These are phyloP conservation scores for Phocoena sinus DNA, from an alignment of 2,113 vertebrate species.

Conservation along the genomic window DNA sequence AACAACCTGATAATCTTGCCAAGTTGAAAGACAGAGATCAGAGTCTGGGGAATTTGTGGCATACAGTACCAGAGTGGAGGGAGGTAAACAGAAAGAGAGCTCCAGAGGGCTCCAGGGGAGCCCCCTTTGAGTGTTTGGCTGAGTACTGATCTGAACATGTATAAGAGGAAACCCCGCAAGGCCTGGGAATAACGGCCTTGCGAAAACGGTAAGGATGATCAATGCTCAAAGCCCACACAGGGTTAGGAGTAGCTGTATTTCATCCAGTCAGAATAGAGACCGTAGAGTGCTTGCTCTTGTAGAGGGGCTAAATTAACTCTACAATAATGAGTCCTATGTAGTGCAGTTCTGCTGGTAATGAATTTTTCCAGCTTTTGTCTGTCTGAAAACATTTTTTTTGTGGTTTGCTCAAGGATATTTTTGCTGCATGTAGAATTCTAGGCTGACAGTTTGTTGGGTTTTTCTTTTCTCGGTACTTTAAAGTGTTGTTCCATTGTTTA, in stretches of 20 bases:
- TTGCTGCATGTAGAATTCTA: neutral
- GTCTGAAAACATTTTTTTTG: neutral
- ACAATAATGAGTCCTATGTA: neutral
- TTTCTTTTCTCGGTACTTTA: neutral
- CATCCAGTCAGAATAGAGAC: neutral
- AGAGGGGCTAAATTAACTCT: neutral
- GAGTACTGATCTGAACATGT: neutral
- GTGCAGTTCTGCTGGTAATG: neutral
- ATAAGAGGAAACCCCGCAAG: neutral
- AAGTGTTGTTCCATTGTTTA: neutral
- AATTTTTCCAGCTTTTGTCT: neutral
- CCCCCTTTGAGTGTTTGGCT: neutral
- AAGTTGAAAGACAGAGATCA: neutral
- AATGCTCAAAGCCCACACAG: neutral
- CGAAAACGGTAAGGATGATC: neutral
- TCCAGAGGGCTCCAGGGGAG: neutral
- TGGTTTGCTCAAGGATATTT: neutral
- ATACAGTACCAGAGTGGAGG: neutral
- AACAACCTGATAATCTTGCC: neutral
- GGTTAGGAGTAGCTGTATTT: neutral
- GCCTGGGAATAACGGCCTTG: neutral
- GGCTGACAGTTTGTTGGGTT: neutral
- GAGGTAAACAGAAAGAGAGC: neutral
- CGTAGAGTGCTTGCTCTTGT: no score
- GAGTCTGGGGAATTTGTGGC: neutral